A percentile compares a stretch with the other conserved stretches of the same genome.
Conservation (phyloP, 2,113 vertebrate species). For the Prunella himalayana region DNA sequence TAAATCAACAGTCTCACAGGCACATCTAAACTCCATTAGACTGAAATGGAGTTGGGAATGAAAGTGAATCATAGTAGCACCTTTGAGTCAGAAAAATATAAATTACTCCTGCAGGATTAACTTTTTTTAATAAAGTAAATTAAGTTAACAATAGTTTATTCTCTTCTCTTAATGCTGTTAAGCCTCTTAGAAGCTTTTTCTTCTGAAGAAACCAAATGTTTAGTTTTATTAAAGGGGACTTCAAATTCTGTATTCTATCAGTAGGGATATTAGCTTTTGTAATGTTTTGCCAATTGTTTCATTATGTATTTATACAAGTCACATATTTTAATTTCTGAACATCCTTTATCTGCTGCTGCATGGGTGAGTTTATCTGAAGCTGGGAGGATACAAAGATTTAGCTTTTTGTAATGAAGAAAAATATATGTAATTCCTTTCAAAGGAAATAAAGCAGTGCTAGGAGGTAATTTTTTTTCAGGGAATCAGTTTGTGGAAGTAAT, state of each 20-base stretch:
- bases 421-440: constrained; percentile 13
- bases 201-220: constrained; percentile 4
- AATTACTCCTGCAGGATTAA: constrained; percentile 20
- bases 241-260: background rate
- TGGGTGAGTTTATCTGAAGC: background rate
- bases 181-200: constrained; percentile 10
- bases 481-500: background rate
- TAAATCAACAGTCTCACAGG: background rate
- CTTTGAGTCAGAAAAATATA: constrained; percentile 14
- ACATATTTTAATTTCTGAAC: constrained; percentile 37
- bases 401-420: constrained; percentile 23
- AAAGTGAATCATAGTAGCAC: constrained; percentile 19
- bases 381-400: constrained; percentile 10
- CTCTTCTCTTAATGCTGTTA: constrained; percentile 15
- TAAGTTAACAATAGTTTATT: constrained; percentile 32
- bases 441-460: background rate
- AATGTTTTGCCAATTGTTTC: constrained; percentile 40
- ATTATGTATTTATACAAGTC: constrained; percentile 27
- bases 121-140: constrained; percentile 5
- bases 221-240: background rate
- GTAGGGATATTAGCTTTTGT: background rate
- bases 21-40: background rate
- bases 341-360: background rate
- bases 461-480: background rate
- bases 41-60: background rate